phyloP scores from a whole-genome alignment of 2,113 vertebrate genomes.

The Pseudois nayaur region DNA sequence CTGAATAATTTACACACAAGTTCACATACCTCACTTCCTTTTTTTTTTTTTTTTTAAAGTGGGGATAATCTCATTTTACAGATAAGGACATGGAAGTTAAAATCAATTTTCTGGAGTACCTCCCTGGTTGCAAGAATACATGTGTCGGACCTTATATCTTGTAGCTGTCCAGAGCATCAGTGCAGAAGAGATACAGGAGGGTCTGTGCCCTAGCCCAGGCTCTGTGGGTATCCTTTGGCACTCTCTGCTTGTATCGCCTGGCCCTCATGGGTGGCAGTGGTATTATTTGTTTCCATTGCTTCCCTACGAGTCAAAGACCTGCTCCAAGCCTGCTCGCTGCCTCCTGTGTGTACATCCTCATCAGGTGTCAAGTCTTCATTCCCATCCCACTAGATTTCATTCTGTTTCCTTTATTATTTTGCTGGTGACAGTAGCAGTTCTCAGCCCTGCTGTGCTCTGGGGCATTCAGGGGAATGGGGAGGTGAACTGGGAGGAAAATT shows the following conservation, averaged over 20 bases:
- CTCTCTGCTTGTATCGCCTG: rapidly evolving
- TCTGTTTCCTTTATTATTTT: neutral
- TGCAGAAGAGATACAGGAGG: neutral
- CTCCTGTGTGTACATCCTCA: neutral
- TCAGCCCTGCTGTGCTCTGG: neutral
- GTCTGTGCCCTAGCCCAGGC: neutral
- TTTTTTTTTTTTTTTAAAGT: neutral
- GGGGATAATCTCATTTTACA: neutral
- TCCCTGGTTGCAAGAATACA: neutral
- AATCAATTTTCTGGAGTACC: neutral
- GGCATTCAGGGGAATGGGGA: neutral
- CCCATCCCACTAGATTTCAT: neutral
- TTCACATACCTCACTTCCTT: neutral
- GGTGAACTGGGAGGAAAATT: neutral
- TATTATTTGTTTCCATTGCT: neutral
- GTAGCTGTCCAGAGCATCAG: neutral
- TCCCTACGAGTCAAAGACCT: neutral
- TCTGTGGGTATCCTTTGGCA: no score
- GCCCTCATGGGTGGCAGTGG: neutral
- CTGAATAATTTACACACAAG: neutral
- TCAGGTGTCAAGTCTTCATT: neutral
- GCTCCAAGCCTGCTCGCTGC: neutral
- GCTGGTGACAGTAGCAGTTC: neutral
- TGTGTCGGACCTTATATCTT: neutral
- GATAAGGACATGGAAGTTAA: neutral